Evolutionary conservation across 1,140 invertebrate species (phyloP), one percentile per base, ranked within the genome.

Genomic region (Penaeus vannamei): DNA sequence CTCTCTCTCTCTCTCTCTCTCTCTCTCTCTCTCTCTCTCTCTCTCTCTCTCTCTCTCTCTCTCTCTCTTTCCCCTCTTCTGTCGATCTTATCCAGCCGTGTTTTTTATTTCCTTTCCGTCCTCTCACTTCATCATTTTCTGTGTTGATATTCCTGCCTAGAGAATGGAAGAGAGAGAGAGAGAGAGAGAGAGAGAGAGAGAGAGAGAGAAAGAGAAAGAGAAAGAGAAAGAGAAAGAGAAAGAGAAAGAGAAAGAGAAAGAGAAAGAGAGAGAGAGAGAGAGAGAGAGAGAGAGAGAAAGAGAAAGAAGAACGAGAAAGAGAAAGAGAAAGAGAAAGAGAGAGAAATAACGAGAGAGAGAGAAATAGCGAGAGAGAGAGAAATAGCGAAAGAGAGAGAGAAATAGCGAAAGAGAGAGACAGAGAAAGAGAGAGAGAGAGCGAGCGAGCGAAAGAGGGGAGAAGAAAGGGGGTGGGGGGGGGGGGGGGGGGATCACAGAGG

Each of bases 131-230:
- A 7, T 42, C 36, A 42, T 42, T 42, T 42, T 42, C 36, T 42
- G 8, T 42, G 8, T 42, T 42, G 36, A 42, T 7, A 42, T 42
- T 42, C 36, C 36, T 42, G 8, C 36, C 36, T 2, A 72, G 86
- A 59, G 59, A 46, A 29, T 14, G 53, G 0, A 64, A 61, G 42
- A 87, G 79, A 83, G 36, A 53, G 79, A 82, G 77, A 87, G 66
- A 32, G 84, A 76, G 69, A 86, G 46, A 77, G 84, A 76, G 84
- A 77, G 84, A 77, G 69, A 76, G 69, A 86, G 66, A 61, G 69
- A 61, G 69, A 86, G 84, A 77, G 84, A 32, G 53, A 59, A 53
- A 87, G 60, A 64, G 60, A 64, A 10, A 29, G 61, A 66, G 59
- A 20, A n/a, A 79, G 20, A 87, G 77, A 81, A 46, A 69, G 86